A percentile compares a stretch with the other conserved stretches of the same genome.
Conservation (phyloP, 2,888 invertebrate species). For the Timandra comae region DNA sequence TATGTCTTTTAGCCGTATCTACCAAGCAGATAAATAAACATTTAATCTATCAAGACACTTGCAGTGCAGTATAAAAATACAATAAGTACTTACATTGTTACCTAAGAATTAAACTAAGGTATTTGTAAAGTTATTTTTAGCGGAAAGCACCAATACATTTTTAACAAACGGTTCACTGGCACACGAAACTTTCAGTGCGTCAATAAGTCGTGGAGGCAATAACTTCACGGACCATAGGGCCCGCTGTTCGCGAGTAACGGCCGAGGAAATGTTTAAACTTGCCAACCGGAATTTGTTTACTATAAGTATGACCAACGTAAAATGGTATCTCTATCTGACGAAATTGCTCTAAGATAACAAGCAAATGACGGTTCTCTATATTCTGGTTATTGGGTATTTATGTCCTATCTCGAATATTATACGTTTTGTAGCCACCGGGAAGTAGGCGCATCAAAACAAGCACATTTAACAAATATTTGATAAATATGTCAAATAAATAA, state of each 20-base stretch:
- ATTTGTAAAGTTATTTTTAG: too few relatives aligned
- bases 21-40: too few relatives aligned
- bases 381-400: slow-evolving; percentile 23
- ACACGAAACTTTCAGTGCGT: slow-evolving; percentile 36
- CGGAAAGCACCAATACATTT: slow-evolving; percentile 23
- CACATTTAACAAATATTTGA: slow-evolving; percentile 28
- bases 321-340: slow-evolving; percentile 20
- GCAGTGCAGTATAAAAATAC: too few relatives aligned
- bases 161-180: slow-evolving; percentile 23
- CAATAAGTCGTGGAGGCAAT: slow-evolving; percentile 53
- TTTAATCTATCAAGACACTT: too few relatives aligned
- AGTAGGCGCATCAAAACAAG: slow-evolving; percentile 38
- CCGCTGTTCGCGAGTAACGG: slow-evolving; percentile 38
- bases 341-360: slow-evolving; percentile 8
- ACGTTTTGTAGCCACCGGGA: slow-evolving; percentile 23
- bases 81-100: too few relatives aligned
- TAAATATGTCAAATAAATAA: too few relatives aligned
- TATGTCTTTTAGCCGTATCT: too few relatives aligned
- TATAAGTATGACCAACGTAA: slow-evolving; percentile 27
- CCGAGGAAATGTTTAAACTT: slow-evolving; percentile 50
- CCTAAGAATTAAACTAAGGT: too few relatives aligned
- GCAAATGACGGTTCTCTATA: slow-evolving; percentile 16
- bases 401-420: slow-evolving; percentile 19
- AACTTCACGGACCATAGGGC: slow-evolving; percentile 52
- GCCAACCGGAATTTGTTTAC: slow-evolving; percentile 47